Evolutionary conservation across 2,888 invertebrate genomes (phyloP), one percentile per base, ranked within the genome.

Genomic region (Papilio protenor): DNA sequence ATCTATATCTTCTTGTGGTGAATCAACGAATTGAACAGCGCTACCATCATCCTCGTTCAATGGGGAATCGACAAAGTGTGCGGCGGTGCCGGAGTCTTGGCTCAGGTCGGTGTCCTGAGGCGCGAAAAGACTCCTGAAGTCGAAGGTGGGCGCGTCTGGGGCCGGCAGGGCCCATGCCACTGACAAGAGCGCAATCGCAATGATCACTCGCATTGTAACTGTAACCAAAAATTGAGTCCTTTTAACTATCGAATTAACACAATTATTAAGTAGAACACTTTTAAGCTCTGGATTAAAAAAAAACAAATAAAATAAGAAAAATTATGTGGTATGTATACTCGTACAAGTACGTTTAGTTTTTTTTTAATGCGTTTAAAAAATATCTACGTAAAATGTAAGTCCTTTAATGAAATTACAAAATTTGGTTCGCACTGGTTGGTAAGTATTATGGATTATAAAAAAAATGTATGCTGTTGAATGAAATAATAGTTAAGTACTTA

Each of bases 181-280:
- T 3, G 91, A 87, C 79, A 92, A 76, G 23, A 92, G 85, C 21
- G 91, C 87, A 61, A 93, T 81, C 14, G 84, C 86, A 72, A 92
- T 81, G 12, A 93, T 27, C n/a, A 89, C 74, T 83, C 90, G 92
- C 93, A 94, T 93, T 75, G 81, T 89, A 27, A 79, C 90, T 90
- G 87, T 73, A 89, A 89, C 71, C 27, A 76, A 69, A 79, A 82
- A n/a, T 40, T 40, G 40, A 23, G 4, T 21, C 11, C 23, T 57
- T 33, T 23, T 16, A 16, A 75, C 0, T 49, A n/a, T 11, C 23
- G 10, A 10, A n/a, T n/a, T 55, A n/a, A 55, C n/a, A 55, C 55
- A 21, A 55, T 21, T 10, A 59, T 23, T 23, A 11, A 14, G 12
- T 12, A 23, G n/a, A 59, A 12, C 21, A 11, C 57, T 12, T 21